Evolutionary conservation across 2,113 vertebrate genomes (phyloP).

Genomic region (Astatoreochromis straeleni): DNA sequence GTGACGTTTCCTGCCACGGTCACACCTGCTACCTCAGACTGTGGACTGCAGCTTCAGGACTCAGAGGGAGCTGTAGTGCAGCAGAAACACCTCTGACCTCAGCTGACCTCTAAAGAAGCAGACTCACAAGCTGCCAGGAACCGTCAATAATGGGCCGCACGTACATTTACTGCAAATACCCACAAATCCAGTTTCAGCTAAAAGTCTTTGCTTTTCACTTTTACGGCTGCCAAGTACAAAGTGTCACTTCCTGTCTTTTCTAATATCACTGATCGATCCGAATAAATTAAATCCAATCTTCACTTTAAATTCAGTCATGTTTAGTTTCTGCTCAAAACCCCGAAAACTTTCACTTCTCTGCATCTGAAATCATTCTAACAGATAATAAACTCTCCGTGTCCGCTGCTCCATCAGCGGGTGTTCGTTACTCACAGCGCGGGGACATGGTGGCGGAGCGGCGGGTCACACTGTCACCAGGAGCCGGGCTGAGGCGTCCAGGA

Average conservation of each 20-base stretch:
- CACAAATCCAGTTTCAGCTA: not conserved
- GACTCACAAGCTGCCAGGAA: not conserved
- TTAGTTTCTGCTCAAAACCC: not conserved
- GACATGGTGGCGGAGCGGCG: conserved; percentile 7
- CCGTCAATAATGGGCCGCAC: not conserved
- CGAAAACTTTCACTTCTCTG: not conserved
- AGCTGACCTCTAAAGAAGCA: not conserved
- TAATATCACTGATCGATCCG: not conserved
- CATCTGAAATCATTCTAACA: not conserved
- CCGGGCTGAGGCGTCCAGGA: not conserved
- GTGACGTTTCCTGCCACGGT: not conserved
- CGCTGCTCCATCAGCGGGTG: not conserved
- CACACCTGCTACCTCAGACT: not conserved
- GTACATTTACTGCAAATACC: not conserved
- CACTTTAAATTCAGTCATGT: not conserved
- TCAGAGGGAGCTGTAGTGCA: not conserved
- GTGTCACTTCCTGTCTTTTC: not conserved
- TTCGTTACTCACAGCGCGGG: not conserved
- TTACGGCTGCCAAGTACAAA: not conserved
- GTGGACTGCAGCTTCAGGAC: not conserved
- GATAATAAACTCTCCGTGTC: not conserved
- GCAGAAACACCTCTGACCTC: not conserved
- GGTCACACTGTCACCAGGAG: not conserved
- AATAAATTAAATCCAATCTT: rapidly evolving
- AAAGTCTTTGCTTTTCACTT: not conserved